Percentiles rank a stretch among this genome's conserved stretches.
Evolutionary conservation across 2,797 vertebrate species (phyloP).

Genomic region (Stomatorhinus walkeri): DNA sequence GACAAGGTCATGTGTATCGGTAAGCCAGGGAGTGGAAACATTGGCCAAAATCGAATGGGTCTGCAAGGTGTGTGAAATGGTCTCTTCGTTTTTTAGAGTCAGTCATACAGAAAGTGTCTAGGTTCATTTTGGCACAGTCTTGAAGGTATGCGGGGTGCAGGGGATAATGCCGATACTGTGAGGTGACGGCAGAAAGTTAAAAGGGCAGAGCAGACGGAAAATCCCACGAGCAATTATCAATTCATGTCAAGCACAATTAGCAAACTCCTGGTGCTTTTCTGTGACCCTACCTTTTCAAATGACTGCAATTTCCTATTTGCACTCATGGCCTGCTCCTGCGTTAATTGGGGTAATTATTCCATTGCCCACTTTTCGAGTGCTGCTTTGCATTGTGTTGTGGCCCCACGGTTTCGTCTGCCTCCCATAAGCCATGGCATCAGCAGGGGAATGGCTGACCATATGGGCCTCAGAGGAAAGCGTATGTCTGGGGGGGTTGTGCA

Average conservation of each 20-base stretch:
- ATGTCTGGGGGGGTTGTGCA: neutral
- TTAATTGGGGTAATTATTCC: slow-evolving; percentile 26
- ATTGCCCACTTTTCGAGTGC: neutral
- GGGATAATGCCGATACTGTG: neutral
- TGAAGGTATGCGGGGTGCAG: neutral
- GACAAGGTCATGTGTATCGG: neutral
- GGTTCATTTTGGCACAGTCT: neutral
- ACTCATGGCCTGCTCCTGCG: slow-evolving; percentile 15
- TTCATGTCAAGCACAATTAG: slow-evolving; percentile 7
- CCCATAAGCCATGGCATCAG: neutral
- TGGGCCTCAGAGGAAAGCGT: neutral
- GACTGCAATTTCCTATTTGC: slow-evolving; percentile 27
- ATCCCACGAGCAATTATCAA: slow-evolving; percentile 16
- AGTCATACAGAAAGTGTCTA: neutral
- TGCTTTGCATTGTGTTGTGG: slow-evolving; percentile 1
- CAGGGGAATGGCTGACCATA: slow-evolving; percentile 14
- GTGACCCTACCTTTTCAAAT: slow-evolving; percentile 24
- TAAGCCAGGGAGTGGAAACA: neutral
- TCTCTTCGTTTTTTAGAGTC: neutral
- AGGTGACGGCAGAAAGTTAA: neutral
- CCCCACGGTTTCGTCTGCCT: neutral
- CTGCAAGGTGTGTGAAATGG: neutral
- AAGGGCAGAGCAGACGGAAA: neutral
- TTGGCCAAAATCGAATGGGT: neutral
- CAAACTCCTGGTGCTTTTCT: slow-evolving; percentile 15